Evolutionary conservation across 2,888 invertebrate genomes (phyloP).

Genomic region (Azorinus chamasolen): DNA sequence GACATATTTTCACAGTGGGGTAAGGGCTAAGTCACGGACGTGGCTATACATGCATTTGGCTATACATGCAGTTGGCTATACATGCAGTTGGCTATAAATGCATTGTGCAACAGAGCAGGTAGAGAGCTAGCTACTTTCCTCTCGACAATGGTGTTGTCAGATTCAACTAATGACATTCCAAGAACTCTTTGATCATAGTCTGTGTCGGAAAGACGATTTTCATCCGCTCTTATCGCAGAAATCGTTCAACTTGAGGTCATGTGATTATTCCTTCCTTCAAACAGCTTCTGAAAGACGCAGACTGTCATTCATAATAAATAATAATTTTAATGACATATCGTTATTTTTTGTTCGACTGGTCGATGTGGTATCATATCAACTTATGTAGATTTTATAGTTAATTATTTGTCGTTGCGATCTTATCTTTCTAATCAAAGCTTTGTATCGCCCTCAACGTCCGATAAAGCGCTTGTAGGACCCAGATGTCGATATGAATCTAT

Average conservation of each 20-base stretch:
- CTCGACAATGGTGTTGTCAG: conserved; percentile 19
- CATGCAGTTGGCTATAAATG: too few species aligned
- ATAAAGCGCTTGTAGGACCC: conserved; percentile 49
- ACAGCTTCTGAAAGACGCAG: conserved; percentile 23
- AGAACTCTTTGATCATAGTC: conserved; percentile 48
- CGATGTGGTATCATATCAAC: conserved; percentile 59
- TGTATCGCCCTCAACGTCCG: conserved; percentile 49
- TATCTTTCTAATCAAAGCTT: conserved; percentile 54
- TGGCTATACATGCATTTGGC: too few species aligned
- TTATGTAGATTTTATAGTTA: conserved; percentile 70
- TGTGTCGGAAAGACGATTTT: conserved; percentile 50
- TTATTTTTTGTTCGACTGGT: conserved; percentile 54
- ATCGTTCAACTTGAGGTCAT: conserved; percentile 40
- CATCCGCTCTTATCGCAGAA: conserved; percentile 43
- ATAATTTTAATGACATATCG: conserved; percentile 65
- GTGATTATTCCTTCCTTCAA: conserved; percentile 42
- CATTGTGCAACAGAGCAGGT: too few species aligned
- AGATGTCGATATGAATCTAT: conserved; percentile 53
- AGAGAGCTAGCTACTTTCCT: background rate
- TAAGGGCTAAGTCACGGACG: too few species aligned
- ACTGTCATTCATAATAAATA: conserved; percentile 59
- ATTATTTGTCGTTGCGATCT: conserved; percentile 59
- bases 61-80: too few species aligned
- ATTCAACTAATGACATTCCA: conserved; percentile 31
- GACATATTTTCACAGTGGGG: too few species aligned